Conservation (phyloP, 2,888 invertebrate genomes). For the Amaurobius ferox region DNA sequence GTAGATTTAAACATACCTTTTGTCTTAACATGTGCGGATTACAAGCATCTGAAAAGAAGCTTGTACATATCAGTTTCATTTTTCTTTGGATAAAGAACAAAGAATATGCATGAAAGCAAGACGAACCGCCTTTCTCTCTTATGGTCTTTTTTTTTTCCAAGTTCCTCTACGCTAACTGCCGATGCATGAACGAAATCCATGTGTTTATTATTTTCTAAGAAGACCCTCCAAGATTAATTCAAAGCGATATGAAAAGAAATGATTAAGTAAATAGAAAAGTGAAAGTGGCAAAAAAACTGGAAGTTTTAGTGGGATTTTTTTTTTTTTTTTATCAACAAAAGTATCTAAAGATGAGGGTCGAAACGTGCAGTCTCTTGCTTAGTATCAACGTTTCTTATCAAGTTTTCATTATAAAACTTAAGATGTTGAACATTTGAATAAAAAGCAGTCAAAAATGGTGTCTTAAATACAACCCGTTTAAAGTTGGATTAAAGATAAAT, state of each 20-base stretch:
- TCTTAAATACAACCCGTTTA: no score
- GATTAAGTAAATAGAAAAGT: not conserved
- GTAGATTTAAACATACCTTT: not conserved
- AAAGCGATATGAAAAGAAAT: not conserved
- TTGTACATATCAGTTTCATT: not conserved
- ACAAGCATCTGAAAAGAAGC: not conserved
- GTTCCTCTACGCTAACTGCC: not conserved
- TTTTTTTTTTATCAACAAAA: no score
- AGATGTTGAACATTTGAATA: no score
- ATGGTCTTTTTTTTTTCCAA: not conserved
- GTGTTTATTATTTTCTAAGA: not conserved
- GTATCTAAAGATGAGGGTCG: no score
- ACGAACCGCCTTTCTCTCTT: no score
- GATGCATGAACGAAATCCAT: slow-evolving; percentile 1
- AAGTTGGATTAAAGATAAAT: no score
- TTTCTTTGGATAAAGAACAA: not conserved
- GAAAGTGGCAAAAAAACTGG: not conserved
- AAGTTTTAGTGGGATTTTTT: not conserved
- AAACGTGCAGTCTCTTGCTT: no score
- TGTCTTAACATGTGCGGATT: not conserved
- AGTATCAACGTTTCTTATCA: no score
- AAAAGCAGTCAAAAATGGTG: no score
- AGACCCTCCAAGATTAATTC: not conserved
- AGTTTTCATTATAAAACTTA: no score
- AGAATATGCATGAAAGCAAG: not conserved